A percentile compares a stretch with the other conserved stretches of the same genome.
phyloP scores from a whole-genome alignment of 2,888 invertebrate species.

The Napeogenes inachia region DNA sequence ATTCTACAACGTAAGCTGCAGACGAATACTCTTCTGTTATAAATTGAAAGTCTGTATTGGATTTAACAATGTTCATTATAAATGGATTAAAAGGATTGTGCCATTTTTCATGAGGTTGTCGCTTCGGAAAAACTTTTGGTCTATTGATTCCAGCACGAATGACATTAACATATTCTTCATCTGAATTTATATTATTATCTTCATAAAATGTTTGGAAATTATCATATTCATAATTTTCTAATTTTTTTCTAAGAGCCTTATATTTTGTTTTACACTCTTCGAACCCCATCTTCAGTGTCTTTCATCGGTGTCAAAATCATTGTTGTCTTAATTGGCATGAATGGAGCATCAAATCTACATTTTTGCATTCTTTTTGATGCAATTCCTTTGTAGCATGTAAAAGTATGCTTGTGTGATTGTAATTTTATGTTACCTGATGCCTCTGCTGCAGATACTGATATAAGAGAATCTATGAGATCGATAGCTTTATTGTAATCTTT shows the following conservation, averaged over 20 bases:
- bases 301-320: constrained; percentile 38
- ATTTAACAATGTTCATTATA: constrained; percentile 37
- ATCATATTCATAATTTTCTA: constrained; percentile 31
- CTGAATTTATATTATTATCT: constrained; percentile 30
- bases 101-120: constrained; percentile 46
- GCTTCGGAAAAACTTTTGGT: constrained; percentile 44
- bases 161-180: constrained; percentile 30
- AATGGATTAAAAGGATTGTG: constrained; percentile 53
- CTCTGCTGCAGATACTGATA: constrained; percentile 33
- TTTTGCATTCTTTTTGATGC: constrained; percentile 33
- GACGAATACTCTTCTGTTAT: constrained; percentile 38
- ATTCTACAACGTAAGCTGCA: constrained; percentile 48
- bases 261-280: constrained; percentile 20
- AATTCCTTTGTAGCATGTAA: constrained; percentile 39
- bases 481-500: constrained; percentile 23
- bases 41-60: constrained; percentile 35
- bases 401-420: constrained; percentile 40
- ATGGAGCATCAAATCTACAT: constrained; percentile 43
- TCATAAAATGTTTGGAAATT: constrained; percentile 30
- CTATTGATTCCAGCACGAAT: constrained; percentile 40
- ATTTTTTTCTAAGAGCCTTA: constrained; percentile 22
- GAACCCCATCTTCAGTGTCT: constrained; percentile 25
- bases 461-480: constrained; percentile 26
- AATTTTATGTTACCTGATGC: constrained; percentile 40
- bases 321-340: constrained; percentile 37